Percentiles rank a stretch among this genome's conserved stretches.
Evolutionary conservation across 2,113 vertebrate genomes (phyloP).

Genomic region (Callipepla californica): DNA sequence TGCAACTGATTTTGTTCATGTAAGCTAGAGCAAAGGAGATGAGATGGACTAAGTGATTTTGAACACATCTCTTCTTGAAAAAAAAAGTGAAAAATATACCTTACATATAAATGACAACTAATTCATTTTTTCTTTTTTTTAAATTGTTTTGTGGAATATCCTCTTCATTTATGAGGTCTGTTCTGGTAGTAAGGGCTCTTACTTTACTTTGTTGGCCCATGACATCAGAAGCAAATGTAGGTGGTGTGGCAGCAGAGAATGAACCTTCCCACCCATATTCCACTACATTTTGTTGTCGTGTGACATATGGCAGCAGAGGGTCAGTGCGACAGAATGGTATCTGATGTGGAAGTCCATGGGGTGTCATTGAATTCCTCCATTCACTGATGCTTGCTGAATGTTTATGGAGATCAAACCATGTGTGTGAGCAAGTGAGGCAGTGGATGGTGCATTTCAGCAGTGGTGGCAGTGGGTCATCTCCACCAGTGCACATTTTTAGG

Average conservation of each 20-base stretch:
- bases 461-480: too few relatives aligned
- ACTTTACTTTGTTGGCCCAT: too few relatives aligned
- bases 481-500: too few relatives aligned
- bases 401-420: too few relatives aligned
- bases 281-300: not conserved
- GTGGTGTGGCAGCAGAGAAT: not conserved
- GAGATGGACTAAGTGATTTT: not conserved
- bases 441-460: too few relatives aligned
- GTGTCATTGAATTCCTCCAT: not conserved
- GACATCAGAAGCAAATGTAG: not conserved
- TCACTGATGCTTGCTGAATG: too few relatives aligned
- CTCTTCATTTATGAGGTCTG: too few relatives aligned
- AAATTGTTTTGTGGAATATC: too few relatives aligned
- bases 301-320: not conserved
- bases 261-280: not conserved
- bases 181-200: too few relatives aligned
- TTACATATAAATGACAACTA: not conserved
- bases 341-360: not conserved
- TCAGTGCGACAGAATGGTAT: not conserved
- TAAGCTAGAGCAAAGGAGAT: not conserved
- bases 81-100: not conserved
- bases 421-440: too few relatives aligned
- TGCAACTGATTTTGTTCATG: not conserved
- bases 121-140: not conserved
- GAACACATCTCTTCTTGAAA: not conserved